Base-by-base conservation (phyloP, 2,888 invertebrate genomes). In the Tenthredo mesomela region DNA sequence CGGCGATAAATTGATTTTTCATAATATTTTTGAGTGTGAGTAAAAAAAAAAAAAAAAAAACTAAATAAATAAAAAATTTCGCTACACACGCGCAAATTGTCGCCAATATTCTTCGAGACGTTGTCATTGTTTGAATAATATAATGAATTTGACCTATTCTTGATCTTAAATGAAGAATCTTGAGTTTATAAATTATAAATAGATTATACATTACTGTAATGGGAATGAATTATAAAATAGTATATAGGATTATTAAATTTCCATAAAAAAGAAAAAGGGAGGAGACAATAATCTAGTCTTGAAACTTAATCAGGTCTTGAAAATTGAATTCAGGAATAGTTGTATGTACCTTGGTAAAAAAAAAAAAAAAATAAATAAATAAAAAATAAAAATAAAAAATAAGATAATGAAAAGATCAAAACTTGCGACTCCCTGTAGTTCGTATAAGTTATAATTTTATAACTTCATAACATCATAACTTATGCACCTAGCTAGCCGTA, bases 71-170 rank as follows among this genome's bases (percentile, higher is more conserved):
- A 61, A 61, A 67, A 4, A 25, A 29, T 67, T 67, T 18, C 25
- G 67, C 10, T 33, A 65, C 65, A 29, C 18, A 33, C 9, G 21
- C 4, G 40, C 43, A 21, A 21, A 43, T 18, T 18, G 9, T 43
- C 43, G 71, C 21, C 37, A n/a, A 73, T 73, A 73, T 73, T 18
- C 43, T 29, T 50, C 2, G 7, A 15, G 50, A 54, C 77, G 0
- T 10, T 29, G 29, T 33, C 54, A 54, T 50, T 77, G 50, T 77
- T 77, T 33, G 54, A 77, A 54, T 77, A 77, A 77, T 77, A 33
- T 18, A 3, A 3, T 9, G 25, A 54, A 54, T 33, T 33, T 18
- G 33, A 77, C 77, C 77, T 77, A 54, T 33, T 21, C 1, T 50
- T 54, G 33, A 77, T 29, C 77, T 29, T n/a, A n/a, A 77, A 50